Conservation (phyloP, 2,113 vertebrate genomes). For the Cavia aperea region DNA sequence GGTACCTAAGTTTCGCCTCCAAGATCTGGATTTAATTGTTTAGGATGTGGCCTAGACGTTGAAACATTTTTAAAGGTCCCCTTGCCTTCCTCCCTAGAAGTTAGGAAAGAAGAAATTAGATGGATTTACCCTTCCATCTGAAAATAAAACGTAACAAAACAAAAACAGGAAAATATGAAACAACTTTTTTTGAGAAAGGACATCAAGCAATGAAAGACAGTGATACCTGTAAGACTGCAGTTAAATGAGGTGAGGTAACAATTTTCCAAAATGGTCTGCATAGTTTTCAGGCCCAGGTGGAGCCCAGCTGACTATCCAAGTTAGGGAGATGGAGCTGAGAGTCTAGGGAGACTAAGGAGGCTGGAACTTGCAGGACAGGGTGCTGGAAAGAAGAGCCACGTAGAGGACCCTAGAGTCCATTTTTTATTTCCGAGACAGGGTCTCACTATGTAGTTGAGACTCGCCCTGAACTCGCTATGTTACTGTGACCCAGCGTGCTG, state of each 20-base stretch:
- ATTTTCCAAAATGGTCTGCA: background rate
- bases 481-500: too few species aligned
- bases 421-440: too few species aligned
- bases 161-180: background rate
- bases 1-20: background rate
- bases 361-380: background rate
- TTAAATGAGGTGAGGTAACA: background rate
- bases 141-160: background rate
- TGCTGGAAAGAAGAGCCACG: background rate
- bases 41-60: background rate
- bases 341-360: background rate
- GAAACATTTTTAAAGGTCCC: background rate
- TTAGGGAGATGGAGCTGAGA: background rate
- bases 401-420: background rate
- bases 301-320: background rate
- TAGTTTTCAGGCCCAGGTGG: background rate
- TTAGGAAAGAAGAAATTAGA: background rate
- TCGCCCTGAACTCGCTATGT: too few species aligned
- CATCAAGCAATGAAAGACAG: background rate
- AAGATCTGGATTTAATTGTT: constrained; percentile 19
- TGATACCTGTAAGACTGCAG: background rate
- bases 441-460: too few species aligned
- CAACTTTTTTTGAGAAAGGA: background rate
- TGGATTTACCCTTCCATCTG: background rate
- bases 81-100: background rate